phyloP scores from a whole-genome alignment of 1,140 invertebrate genomes.

The Drosophila watanabei region DNA sequence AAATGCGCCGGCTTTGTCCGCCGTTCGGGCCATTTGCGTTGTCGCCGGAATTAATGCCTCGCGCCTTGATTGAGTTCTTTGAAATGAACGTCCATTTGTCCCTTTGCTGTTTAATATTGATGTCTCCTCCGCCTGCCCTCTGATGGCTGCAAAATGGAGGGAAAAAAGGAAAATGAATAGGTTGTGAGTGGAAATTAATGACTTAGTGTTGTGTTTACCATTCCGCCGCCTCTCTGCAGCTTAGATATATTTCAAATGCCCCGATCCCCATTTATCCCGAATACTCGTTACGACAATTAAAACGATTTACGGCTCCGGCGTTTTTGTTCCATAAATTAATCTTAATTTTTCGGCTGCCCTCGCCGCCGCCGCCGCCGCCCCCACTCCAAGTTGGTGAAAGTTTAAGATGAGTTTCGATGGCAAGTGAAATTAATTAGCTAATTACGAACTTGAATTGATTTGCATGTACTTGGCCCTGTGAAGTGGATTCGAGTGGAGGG shows the following conservation, averaged over 20 bases:
- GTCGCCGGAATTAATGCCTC: conserved; percentile 74
- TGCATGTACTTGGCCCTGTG: conserved; percentile 22
- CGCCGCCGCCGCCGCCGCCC: neutral
- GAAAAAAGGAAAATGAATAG: conserved; percentile 44
- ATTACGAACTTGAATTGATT: conserved; percentile 75
- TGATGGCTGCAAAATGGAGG: conserved; percentile 35
- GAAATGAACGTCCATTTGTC: conserved; percentile 75
- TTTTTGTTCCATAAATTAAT: conserved; percentile 80
- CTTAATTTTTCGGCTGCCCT: conserved; percentile 25
- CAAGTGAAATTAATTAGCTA: conserved; percentile 79
- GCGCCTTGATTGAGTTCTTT: conserved; percentile 81
- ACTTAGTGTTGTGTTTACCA: conserved; percentile 70
- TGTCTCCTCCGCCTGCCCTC: conserved; percentile 42
- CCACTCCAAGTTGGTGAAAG: conserved; percentile 5
- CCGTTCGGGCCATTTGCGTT: conserved; percentile 66
- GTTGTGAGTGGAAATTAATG: conserved; percentile 72
- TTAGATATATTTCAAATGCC: conserved; percentile 71
- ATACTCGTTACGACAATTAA: conserved; percentile 75
- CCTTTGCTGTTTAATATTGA: conserved; percentile 74
- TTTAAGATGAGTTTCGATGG: conserved; percentile 28
- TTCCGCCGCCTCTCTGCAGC: conserved; percentile 19
- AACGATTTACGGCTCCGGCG: conserved; percentile 67
- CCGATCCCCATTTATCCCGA: conserved; percentile 74
- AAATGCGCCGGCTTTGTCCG: conserved; percentile 38
- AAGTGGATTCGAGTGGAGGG: neutral